Evolutionary conservation across 2,797 vertebrate genomes (phyloP).

Genomic region (Triplophysa bombifrons): DNA sequence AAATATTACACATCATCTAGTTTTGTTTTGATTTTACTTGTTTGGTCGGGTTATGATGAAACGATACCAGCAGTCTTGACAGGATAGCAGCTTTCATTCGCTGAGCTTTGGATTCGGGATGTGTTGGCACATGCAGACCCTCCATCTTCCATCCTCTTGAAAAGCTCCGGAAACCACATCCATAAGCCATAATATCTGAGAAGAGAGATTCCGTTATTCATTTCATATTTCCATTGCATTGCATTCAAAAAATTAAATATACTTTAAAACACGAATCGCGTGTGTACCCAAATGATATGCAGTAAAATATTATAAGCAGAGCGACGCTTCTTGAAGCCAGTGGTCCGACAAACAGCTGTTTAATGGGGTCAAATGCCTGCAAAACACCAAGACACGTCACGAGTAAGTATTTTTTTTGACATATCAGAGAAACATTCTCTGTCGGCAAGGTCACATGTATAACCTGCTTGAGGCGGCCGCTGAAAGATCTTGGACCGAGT

Average conservation of each 20-base stretch:
- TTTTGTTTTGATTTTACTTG: not conserved
- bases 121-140: constrained; percentile 72
- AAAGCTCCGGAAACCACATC: constrained; percentile 84
- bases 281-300: constrained; percentile 80
- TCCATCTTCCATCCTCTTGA: constrained; percentile 66
- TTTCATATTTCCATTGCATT: not conserved
- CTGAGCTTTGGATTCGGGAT: constrained; percentile 24
- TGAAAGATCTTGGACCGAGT: constrained; percentile 24
- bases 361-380: constrained; percentile 68
- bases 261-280: not conserved
- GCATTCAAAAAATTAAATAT: too few relatives aligned
- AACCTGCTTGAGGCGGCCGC: constrained; percentile 64
- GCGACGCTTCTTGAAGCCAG: constrained; percentile 67
- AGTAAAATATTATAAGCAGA: constrained; percentile 77
- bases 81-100: constrained; percentile 71
- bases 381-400: not conserved
- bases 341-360: constrained; percentile 63
- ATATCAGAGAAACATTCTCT: not conserved
- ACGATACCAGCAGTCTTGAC: constrained; percentile 72
- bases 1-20: not conserved
- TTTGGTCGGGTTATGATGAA: not conserved
- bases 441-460: not conserved
- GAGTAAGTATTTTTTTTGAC: not conserved
- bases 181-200: constrained; percentile 79
- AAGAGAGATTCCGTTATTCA: constrained; percentile 8